Percentiles rank a stretch among this genome's conserved stretches.
Conservation (phyloP, 1,140 invertebrate species). For the Pogonus chalceus region DNA sequence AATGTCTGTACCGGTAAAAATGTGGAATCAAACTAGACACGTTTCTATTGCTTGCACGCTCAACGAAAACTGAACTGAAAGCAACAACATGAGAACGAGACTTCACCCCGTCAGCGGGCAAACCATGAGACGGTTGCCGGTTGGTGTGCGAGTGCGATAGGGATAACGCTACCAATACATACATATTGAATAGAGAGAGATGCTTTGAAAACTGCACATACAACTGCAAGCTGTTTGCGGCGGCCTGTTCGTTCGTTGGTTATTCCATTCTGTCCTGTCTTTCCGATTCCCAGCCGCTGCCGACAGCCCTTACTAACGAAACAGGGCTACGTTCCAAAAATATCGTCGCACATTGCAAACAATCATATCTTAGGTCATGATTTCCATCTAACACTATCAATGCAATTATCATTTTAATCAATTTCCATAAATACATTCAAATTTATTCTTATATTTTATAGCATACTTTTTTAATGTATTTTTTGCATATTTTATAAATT, state of each 20-base stretch:
- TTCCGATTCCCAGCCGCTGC: neutral
- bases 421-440: neutral
- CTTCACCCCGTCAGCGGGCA: conserved; percentile 3
- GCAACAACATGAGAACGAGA: neutral
- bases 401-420: neutral
- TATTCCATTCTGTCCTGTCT: neutral
- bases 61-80: conserved; percentile 1
- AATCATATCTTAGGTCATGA: too few relatives aligned
- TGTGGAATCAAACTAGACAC: too few relatives aligned
- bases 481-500: too few relatives aligned
- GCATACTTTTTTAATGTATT: too few relatives aligned
- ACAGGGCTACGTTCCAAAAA: too few relatives aligned
- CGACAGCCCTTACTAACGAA: neutral
- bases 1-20: too few relatives aligned
- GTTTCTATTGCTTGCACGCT: neutral
- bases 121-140: too few relatives aligned
- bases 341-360: too few relatives aligned
- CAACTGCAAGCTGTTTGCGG: conserved; percentile 4
- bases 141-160: neutral
- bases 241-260: neutral
- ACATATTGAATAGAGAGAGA: neutral
- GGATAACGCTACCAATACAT: too few relatives aligned
- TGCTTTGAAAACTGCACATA: neutral
- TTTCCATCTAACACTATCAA: neutral
- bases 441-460: too few relatives aligned